Base-by-base conservation (phyloP, 2,113 vertebrate genomes). In the Atlantisia rogersi region DNA sequence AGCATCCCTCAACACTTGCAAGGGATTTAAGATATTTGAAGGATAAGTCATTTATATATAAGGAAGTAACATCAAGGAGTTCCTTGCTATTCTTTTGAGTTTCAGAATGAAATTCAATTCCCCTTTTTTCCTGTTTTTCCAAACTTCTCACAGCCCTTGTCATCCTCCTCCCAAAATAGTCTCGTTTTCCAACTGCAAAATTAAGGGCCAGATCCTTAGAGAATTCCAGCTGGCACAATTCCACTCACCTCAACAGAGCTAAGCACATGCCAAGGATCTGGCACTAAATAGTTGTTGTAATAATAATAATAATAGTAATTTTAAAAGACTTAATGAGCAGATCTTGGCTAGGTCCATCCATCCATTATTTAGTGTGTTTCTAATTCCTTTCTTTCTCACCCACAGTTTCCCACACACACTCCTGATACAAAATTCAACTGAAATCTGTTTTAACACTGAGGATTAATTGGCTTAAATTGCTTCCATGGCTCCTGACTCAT, bases 331-430 rank as follows among this genome's bases (percentile, higher is more conserved):
- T 76, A 64, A 95, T 79, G 79, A 90, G 91, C 86, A 94, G 40
- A 77, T 85, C 75, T 48, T 52, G 68, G 67, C 68, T 58, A 77
- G 75, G 85, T 48, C 67, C 50, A 16, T 24, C n/a, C 79, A 96
- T 88, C 65, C n/a, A 86, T 95, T 94, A 96, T 95, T 96, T 39
- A 94, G 32, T 13, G 32, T 52, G 52, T 77, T 87, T 88, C 90
- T 78, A 48, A 88, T 88, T 92, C 85, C 48, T 73, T 92, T 82
- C 59, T 76, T 82, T 88, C 90, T 65, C 82, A 22, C 52, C 10
- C 32, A 78, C 18, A 7, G 67, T 40, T 32, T 59, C 19, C 84
- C 13, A 56, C 67, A 60, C 44, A 60, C 35, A 11, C 1, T 0
- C 1, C 63, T 67, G 76, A 84, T 64, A 86, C 77, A 92, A 94